Base-by-base conservation (phyloP, 1,140 invertebrate genomes). In the Epicauta chinensis region DNA sequence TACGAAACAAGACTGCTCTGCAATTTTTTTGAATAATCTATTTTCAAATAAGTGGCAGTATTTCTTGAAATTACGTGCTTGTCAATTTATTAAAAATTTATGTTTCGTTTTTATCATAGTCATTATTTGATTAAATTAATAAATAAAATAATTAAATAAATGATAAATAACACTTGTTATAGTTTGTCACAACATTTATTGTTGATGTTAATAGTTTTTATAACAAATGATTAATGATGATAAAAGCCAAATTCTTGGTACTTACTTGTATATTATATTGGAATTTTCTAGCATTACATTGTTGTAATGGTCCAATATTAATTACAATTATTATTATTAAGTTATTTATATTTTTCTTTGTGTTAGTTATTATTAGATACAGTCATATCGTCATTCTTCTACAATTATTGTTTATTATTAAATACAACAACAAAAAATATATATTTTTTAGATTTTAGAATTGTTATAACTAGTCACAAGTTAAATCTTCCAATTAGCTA, bases 401-500 rank as follows among this genome's bases (percentile, higher is more conserved):
- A 5, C 7, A 7, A 23, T 7, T 7, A 23, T 23, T 23, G 23
- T 23, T 23, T 23, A 23, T 23, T 23, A 3, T 23, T 23, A 23
- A 23, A 23, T 23, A n/a, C n/a, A n/a, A n/a, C n/a, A n/a, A 46
- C 43, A 46, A 35, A 5, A n/a, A 30, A 11, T 43, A 23, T 23
- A 12, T 47, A 38, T 46, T 46, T 17, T 46, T 37, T 47, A 47
- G 45, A 38, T 47, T 47, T 47, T 47, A 47, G 31, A 46, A 47
- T 47, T 47, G 45, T 47, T 47, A 47, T 47, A 38, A 37, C 45
- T 47, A 47, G 45, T 47, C 45, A 47, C 45, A 38, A 43, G 38
- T 47, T 38, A 47, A 37, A 47, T 47, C 45, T 47, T 47, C 45
- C 45, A 47, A 23, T 47, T 47, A 47, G 45, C 45, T 38, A 47